Evolutionary conservation across 1,140 invertebrate species (phyloP).

Genomic region (Ladona fulva): DNA sequence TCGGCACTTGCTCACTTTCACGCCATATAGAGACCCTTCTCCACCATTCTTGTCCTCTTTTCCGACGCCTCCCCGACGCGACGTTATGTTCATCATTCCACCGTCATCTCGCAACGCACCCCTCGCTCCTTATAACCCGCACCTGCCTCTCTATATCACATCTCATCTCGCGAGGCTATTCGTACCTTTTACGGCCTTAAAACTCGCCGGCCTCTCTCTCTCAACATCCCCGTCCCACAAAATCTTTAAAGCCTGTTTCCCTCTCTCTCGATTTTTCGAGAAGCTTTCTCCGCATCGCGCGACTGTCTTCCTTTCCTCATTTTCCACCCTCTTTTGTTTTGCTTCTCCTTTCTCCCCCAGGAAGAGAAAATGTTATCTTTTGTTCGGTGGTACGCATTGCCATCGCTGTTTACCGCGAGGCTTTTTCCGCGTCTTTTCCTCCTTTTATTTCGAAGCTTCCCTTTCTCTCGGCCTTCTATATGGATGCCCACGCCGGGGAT

Average conservation of each 20-base stretch:
- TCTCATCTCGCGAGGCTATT: background rate
- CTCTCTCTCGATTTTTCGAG: background rate
- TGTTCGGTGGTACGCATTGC: too few relatives aligned
- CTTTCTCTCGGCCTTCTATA: too few relatives aligned
- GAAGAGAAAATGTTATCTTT: too few relatives aligned
- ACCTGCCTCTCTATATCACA: conserved; percentile 1
- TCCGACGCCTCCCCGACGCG: background rate
- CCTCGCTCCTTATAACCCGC: background rate
- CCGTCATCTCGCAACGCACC: background rate
- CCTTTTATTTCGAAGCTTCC: too few relatives aligned
- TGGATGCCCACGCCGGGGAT: too few relatives aligned
- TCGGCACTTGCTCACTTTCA: too few relatives aligned
- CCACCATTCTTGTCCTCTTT: too few relatives aligned
- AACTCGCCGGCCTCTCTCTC: background rate
- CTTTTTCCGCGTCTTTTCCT: too few relatives aligned
- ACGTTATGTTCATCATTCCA: background rate
- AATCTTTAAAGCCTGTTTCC: background rate
- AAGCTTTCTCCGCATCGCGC: background rate
- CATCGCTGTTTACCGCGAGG: too few relatives aligned
- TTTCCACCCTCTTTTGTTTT: background rate
- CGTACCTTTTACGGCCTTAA: background rate
- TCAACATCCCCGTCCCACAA: background rate
- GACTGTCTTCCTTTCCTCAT: too few relatives aligned
- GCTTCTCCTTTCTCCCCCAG: background rate
- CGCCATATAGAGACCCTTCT: too few relatives aligned